Percentiles rank a stretch among this genome's conserved stretches.
phyloP scores from a whole-genome alignment of 2,113 vertebrate species.

The Cervus canadensis region DNA sequence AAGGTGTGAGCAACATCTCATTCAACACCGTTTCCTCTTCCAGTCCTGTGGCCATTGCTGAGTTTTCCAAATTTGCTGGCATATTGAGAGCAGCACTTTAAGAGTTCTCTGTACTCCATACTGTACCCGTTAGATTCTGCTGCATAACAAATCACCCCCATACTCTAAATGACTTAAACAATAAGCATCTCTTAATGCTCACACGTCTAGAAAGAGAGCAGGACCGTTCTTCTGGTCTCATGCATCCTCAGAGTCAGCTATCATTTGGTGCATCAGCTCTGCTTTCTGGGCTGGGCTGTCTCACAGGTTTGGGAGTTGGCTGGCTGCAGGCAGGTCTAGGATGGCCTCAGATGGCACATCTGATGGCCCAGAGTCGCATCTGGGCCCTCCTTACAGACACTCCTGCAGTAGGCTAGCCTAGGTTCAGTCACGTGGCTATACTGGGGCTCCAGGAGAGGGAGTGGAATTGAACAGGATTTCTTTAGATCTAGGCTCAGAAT shows the following conservation, averaged over 20 bases:
- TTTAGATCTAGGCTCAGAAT: not conserved
- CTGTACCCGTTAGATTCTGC: not conserved
- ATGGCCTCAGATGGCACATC: not conserved
- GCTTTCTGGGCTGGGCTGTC: not conserved
- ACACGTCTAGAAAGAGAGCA: not conserved
- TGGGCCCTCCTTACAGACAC: not conserved
- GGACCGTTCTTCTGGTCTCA: not conserved
- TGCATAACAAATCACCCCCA: not conserved
- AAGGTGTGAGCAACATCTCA: not conserved
- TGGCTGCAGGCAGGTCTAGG: not conserved
- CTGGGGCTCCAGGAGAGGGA: not conserved
- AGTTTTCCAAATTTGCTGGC: not conserved
- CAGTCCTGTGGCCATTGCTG: not conserved
- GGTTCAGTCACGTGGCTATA: fast-evolving
- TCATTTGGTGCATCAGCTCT: not conserved
- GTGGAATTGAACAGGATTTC: not conserved
- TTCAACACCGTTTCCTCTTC: not conserved
- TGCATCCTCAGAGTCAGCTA: not conserved
- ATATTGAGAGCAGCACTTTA: not conserved
- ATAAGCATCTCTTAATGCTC: not conserved
- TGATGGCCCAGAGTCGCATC: not conserved
- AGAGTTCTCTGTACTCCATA: not conserved
- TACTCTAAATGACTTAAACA: not conserved
- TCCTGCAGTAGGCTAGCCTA: not conserved
- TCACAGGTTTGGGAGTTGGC: not conserved